Percentiles rank a stretch among this genome's conserved stretches.
Evolutionary conservation across 2,113 vertebrate genomes (phyloP).

Genomic region (Phrynosoma blainvillii): DNA sequence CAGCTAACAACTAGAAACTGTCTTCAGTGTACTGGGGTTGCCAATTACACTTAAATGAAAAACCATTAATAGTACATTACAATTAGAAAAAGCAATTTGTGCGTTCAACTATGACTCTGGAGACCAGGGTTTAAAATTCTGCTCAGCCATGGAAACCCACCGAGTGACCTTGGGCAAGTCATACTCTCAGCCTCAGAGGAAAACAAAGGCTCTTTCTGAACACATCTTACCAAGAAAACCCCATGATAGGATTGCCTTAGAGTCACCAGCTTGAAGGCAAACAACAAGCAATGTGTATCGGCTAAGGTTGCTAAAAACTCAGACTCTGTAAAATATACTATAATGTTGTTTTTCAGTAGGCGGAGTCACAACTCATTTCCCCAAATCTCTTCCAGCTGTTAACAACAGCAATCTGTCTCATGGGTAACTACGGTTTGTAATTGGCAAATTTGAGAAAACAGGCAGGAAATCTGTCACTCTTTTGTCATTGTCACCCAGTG

Average conservation of each 20-base stretch:
- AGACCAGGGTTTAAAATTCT: too few species aligned
- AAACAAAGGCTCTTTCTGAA: too few species aligned
- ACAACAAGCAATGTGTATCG: too few species aligned
- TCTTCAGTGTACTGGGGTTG: neutral
- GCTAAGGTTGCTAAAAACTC: neutral
- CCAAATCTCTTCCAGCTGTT: slow-evolving; percentile 2
- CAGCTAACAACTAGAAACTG: neutral
- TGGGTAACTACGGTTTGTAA: slow-evolving; percentile 4
- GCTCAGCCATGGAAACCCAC: too few species aligned
- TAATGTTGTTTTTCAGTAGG: slow-evolving; percentile 15
- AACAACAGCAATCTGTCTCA: slow-evolving; percentile 4
- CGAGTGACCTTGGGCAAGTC: too few species aligned
- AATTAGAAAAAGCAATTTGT: neutral
- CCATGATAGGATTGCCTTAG: too few species aligned
- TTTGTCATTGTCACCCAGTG: slow-evolving; percentile 25
- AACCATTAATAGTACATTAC: neutral
- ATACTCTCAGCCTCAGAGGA: too few species aligned
- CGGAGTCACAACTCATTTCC: neutral
- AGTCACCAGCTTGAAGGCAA: too few species aligned
- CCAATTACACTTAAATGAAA: neutral
- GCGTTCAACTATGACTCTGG: too few species aligned
- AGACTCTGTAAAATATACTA: neutral
- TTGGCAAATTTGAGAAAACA: slow-evolving; percentile 18
- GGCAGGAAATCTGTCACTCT: slow-evolving; percentile 14
- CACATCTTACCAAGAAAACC: too few species aligned